Conservation (phyloP, 2,797 vertebrate genomes). For the Fistularia tabacaria region DNA sequence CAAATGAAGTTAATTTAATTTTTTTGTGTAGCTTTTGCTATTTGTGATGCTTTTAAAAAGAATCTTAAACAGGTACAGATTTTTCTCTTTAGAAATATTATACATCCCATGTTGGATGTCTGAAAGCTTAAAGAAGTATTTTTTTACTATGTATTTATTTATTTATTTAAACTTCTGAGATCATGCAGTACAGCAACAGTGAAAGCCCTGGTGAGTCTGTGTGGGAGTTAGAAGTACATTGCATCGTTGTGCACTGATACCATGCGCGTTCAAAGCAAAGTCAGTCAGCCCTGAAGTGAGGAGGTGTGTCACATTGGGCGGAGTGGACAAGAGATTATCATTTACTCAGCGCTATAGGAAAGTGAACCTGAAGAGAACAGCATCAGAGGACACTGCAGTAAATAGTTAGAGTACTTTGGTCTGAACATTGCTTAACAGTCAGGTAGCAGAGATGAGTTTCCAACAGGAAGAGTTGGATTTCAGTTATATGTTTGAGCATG, state of each 20-base stretch:
- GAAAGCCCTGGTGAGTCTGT: slow-evolving; percentile 47
- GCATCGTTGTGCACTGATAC: slow-evolving; percentile 7
- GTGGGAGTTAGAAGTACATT: slow-evolving; percentile 48
- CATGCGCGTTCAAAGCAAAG: slow-evolving; percentile 19
- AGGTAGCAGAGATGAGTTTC: slow-evolving; percentile 74
- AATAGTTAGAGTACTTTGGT: slow-evolving; percentile 13
- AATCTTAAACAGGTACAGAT: too few relatives aligned
- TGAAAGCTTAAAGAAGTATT: neutral
- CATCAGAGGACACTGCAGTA: slow-evolving; percentile 23
- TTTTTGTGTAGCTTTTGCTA: too few relatives aligned
- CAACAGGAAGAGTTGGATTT: slow-evolving; percentile 84
- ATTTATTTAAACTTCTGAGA: slow-evolving; percentile 33
- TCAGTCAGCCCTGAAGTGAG: slow-evolving; percentile 53
- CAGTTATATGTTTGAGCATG: slow-evolving; percentile 85
- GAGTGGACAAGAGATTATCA: slow-evolving; percentile 52
- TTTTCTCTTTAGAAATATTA: too few relatives aligned
- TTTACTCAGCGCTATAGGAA: slow-evolving; percentile 45
- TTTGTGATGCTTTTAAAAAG: too few relatives aligned
- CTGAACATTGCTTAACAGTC: slow-evolving; percentile 3
- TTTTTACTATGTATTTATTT: neutral
- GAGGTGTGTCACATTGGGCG: slow-evolving; percentile 51
- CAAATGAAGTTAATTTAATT: too few relatives aligned
- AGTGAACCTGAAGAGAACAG: slow-evolving; percentile 24
- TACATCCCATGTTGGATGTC: neutral
- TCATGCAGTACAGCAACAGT: slow-evolving; percentile 32